A percentile compares a stretch with the other conserved stretches of the same genome.
Evolutionary conservation across 2,113 vertebrate genomes (phyloP).

Genomic region (Ptilorrhoa leucosticta): DNA sequence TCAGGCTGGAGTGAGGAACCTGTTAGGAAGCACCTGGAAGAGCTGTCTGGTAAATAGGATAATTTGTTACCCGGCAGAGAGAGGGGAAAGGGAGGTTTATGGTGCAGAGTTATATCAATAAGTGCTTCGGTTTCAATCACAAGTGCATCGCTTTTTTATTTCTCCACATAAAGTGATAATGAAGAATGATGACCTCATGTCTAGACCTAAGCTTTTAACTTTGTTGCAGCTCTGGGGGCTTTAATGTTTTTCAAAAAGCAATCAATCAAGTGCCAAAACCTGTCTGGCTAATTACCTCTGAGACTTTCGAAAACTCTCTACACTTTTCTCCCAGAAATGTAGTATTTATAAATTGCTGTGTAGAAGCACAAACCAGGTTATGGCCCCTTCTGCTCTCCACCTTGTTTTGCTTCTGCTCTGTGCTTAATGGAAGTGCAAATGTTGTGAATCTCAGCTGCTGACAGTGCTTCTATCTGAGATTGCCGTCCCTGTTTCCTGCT

Average conservation of each 20-base stretch:
- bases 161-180: conserved; percentile 53
- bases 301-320: conserved; percentile 23
- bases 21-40: background rate
- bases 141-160: conserved; percentile 31
- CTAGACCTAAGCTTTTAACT: conserved; percentile 69
- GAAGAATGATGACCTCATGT: conserved; percentile 69
- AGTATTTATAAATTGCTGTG: conserved; percentile 48
- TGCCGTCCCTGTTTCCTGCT: background rate
- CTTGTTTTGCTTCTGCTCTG: background rate
- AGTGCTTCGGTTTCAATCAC: conserved; percentile 45
- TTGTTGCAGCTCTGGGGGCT: conserved; percentile 44
- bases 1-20: background rate
- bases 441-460: background rate
- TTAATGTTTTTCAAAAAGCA: conserved; percentile 55
- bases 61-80: conserved; percentile 11
- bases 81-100: background rate
- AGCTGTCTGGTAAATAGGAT: background rate
- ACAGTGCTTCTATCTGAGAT: background rate
- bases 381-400: background rate
- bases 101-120: conserved; percentile 13
- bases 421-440: background rate
- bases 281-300: conserved; percentile 46
- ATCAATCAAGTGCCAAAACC: conserved; percentile 55
- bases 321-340: conserved; percentile 23
- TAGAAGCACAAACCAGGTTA: background rate